Percentiles rank a stretch among this genome's conserved stretches.
Conservation (phyloP, 2,888 invertebrate genomes). For the Pristionchus japonicus region DNA sequence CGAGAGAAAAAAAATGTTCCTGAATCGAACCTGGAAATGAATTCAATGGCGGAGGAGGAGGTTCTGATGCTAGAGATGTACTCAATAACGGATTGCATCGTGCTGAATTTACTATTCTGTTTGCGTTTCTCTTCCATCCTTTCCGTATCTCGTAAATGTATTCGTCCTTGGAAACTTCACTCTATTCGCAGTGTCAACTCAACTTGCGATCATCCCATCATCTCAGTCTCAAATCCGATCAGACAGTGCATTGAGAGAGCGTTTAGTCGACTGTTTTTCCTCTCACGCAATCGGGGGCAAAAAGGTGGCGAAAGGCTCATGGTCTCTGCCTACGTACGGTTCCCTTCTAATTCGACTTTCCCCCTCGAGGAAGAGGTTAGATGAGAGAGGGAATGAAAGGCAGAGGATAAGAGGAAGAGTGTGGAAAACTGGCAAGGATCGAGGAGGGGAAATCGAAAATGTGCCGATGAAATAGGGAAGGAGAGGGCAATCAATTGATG, state of each 20-base stretch:
- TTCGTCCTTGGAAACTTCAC: neutral
- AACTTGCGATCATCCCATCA: neutral
- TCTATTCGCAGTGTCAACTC: neutral
- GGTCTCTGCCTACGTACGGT: neutral
- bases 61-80: constrained; percentile 15
- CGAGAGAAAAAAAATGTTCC: neutral
- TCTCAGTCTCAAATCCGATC: neutral
- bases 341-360: constrained; percentile 35
- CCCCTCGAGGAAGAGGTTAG: neutral
- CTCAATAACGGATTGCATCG: constrained; percentile 16
- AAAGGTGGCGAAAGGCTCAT: neutral
- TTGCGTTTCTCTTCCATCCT: neutral
- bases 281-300: neutral
- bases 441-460: constrained; percentile 48
- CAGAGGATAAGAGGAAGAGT: constrained; percentile 29
- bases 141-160: too few relatives aligned
- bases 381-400: constrained; percentile 33
- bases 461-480: constrained; percentile 41
- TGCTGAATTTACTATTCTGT: neutral
- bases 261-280: neutral
- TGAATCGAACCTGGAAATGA: neutral
- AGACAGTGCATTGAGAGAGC: neutral
- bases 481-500: constrained; percentile 8
- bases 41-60: neutral
- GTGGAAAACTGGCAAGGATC: constrained; percentile 45